Evolutionary conservation across 2,888 invertebrate genomes (phyloP).

Genomic region (Stenoptilia bipunctidactyla): DNA sequence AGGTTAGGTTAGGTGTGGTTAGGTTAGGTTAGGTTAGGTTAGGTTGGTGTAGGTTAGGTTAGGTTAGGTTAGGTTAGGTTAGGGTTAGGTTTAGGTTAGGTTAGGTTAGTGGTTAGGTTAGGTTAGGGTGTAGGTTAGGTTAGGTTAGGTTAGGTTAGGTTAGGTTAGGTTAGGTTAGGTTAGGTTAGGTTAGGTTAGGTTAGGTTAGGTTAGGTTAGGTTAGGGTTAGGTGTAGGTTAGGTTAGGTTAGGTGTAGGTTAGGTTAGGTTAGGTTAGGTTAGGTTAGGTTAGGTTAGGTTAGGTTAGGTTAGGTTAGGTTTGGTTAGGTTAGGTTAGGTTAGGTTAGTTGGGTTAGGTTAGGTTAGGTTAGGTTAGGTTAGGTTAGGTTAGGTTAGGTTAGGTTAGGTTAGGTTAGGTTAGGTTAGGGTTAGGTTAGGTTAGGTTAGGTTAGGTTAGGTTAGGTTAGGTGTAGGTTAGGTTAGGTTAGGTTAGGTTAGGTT

Average conservation of each 20-base stretch:
- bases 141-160: conserved; percentile 12
- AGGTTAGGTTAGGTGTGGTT: conserved; percentile 16
- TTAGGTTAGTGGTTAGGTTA: conserved; percentile 17
- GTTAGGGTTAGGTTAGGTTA: conserved; percentile 12
- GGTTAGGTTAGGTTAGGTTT: conserved; percentile 14
- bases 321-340: conserved; percentile 16
- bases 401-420: conserved; percentile 13
- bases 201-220: conserved; percentile 13
- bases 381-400: conserved; percentile 17
- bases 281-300: conserved; percentile 13
- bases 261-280: conserved; percentile 10
- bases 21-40: conserved; percentile 18
- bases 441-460: conserved; percentile 14
- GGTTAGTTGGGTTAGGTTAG: conserved; percentile 18
- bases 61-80: conserved; percentile 16
- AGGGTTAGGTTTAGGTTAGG: conserved; percentile 16
- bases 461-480: conserved; percentile 14
- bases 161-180: conserved; percentile 13
- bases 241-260: conserved; percentile 11
- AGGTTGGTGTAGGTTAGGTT: conserved; percentile 16
- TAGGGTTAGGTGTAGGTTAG: conserved; percentile 11
- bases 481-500: conserved; percentile 13
- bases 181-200: conserved; percentile 13
- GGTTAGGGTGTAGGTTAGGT: conserved; percentile 15
- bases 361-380: conserved; percentile 17